Base-by-base conservation (phyloP, 1,140 invertebrate species). In the Stegodyphus mimosarum region DNA sequence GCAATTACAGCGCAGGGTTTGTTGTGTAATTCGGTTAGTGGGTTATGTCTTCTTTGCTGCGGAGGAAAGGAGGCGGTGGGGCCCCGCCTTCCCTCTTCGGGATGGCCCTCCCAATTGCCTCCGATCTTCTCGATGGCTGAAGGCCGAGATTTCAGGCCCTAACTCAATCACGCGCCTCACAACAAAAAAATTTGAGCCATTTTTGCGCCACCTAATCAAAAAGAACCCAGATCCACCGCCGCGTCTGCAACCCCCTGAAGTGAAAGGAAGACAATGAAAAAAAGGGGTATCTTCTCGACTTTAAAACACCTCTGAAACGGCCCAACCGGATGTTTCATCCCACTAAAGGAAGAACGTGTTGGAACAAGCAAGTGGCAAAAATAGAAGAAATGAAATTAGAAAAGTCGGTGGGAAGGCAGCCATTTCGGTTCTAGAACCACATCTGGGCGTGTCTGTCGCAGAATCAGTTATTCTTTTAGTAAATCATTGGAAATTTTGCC, bases 1-100 rank as follows among this genome's bases (percentile, higher is more conserved):
- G 75, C 83, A 86, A 86, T 86, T 86, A 86, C 81, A 63, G 72
- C 15, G 49, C 75, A 71, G 83, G 83, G 83, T 78, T 86, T 86
- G 83, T 86, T 86, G 83, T 66, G 74, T 86, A 86, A 86, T 86
- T 78, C 83, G 74, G 74, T 86, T 86, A 86, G 83, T 73, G 74
- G 83, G 83, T 77, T 77, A 86, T 77, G 83, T 78, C 75, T 86
- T 73, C 75, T 48, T 52, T 33, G 13, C 33, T 33, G n/a, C 63
- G 53, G 73, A 49, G 53, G 74, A 53, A 15, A 18, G 15, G n/a
- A 6, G 48, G 17, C 5, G 70, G 70, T n/a, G 6, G 51, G 77
- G 17, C 18, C 9, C 15, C 33, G 33, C 64, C 33, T 33, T 33
- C 33, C 33, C 33, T 33, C 33, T 33, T 33, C 33, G 33, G 33